Evolutionary conservation across 2,113 vertebrate species (phyloP).

Genomic region (Ageneiosus marmoratus): DNA sequence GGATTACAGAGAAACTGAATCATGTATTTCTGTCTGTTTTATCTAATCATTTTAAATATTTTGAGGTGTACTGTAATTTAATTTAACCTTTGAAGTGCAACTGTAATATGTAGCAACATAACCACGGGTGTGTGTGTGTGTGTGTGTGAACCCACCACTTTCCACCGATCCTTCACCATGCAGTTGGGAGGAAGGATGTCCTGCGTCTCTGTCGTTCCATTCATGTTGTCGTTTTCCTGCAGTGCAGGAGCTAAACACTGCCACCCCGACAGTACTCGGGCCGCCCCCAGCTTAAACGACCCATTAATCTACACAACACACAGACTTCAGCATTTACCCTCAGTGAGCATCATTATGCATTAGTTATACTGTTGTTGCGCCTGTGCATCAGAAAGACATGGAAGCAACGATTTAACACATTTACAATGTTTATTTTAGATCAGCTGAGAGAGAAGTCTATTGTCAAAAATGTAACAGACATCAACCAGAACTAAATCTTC

Average conservation of each 20-base stretch:
- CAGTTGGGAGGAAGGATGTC: slow-evolving; percentile 98
- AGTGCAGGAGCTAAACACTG: slow-evolving; percentile 94
- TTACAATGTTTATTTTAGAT: neutral
- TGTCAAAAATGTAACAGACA: neutral
- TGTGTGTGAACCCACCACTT: slow-evolving; percentile 84
- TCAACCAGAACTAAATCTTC: neutral
- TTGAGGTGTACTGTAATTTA: too few species aligned
- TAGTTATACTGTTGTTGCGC: neutral
- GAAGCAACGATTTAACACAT: too few species aligned
- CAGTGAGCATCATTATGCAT: neutral
- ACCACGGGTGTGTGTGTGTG: neutral
- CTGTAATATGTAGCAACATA: too few species aligned
- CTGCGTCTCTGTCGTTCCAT: slow-evolving; percentile 91
- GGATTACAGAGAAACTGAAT: too few species aligned
- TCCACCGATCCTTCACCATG: slow-evolving; percentile 98
- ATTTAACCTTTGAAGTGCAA: too few species aligned
- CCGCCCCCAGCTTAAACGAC: slow-evolving; percentile 90
- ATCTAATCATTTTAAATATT: too few species aligned
- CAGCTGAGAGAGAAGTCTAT: neutral
- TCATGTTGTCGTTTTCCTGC: slow-evolving; percentile 98
- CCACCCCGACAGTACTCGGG: slow-evolving; percentile 87
- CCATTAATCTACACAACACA: slow-evolving; percentile 87
- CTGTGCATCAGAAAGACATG: neutral
- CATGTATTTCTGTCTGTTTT: too few species aligned
- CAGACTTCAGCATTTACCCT: neutral